phyloP scores from a whole-genome alignment of 2,797 vertebrate species.

The Enteromius fasciolatus region DNA sequence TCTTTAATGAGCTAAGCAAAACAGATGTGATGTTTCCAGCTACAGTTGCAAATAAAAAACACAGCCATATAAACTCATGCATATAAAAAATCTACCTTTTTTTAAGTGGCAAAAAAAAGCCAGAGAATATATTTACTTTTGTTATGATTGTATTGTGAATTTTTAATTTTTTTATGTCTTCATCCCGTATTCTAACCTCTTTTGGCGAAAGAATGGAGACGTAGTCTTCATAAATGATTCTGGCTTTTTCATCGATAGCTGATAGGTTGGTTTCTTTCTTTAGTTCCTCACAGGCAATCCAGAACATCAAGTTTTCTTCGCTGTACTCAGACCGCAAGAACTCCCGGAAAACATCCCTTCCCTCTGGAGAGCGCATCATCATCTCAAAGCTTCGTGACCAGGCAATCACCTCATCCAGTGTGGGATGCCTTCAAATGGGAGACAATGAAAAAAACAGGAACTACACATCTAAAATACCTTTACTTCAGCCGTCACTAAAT shows the following conservation, averaged over 20 bases:
- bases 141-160: too few species aligned
- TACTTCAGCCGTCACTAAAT: background rate
- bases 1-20: background rate
- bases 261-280: conserved; percentile 89
- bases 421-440: conserved; percentile 75
- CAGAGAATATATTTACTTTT: background rate
- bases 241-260: conserved; percentile 90
- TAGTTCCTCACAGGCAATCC: conserved; percentile 96
- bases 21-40: background rate
- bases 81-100: background rate
- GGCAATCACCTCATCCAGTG: conserved; percentile 90
- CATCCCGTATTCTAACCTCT: conserved; percentile 81
- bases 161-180: too few species aligned
- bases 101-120: background rate
- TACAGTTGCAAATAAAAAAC: background rate
- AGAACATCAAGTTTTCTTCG: conserved; percentile 98
- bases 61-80: background rate
- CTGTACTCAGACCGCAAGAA: conserved; percentile 98
- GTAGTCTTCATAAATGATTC: conserved; percentile 97
- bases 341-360: conserved; percentile 91
- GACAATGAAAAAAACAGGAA: conserved; percentile 12
- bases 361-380: conserved; percentile 93
- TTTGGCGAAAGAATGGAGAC: conserved; percentile 98
- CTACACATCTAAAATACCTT: conserved; percentile 12
- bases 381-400: conserved; percentile 98